These are phyloP conservation scores for Dinothrombium tinctorium DNA, from an alignment of 1,140 invertebrate species.

Conservation along the genomic window DNA sequence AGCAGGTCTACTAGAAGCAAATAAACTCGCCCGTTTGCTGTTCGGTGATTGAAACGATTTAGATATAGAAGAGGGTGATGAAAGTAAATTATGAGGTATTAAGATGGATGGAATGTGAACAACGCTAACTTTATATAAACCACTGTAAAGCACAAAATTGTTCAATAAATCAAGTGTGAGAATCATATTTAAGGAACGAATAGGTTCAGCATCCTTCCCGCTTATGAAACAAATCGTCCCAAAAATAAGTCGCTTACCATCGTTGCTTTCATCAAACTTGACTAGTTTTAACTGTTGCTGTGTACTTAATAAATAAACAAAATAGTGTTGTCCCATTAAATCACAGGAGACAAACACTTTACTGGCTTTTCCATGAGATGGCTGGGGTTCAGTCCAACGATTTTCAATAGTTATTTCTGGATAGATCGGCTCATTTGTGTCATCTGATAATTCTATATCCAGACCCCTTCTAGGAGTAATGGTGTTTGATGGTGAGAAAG, in stretches of 20 bases:
- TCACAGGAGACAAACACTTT: constrained; percentile 59
- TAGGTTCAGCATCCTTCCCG: constrained; percentile 54
- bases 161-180: constrained; percentile 50
- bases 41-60: constrained; percentile 21
- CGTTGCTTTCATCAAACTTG: constrained; percentile 42
- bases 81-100: not conserved
- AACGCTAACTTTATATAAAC: constrained; percentile 26
- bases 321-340: constrained; percentile 50
- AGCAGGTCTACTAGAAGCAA: constrained; percentile 29
- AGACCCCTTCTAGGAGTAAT: not conserved
- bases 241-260: constrained; percentile 37
- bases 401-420: constrained; percentile 66
- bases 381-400: constrained; percentile 47
- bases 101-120: constrained; percentile 4
- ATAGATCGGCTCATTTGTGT: constrained; percentile 38
- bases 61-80: not conserved
- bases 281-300: constrained; percentile 32
- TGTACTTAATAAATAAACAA: constrained; percentile 47
- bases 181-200: constrained; percentile 53
- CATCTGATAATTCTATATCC: constrained; percentile 11
- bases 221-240: constrained; percentile 40
- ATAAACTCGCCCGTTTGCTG: constrained; percentile 36
- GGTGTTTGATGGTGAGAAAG: constrained; percentile 11
- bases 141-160: constrained; percentile 60
- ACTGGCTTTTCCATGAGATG: constrained; percentile 29